Conservation (phyloP, 2,797 vertebrate species). For the Enteromius unitaeniatus region DNA sequence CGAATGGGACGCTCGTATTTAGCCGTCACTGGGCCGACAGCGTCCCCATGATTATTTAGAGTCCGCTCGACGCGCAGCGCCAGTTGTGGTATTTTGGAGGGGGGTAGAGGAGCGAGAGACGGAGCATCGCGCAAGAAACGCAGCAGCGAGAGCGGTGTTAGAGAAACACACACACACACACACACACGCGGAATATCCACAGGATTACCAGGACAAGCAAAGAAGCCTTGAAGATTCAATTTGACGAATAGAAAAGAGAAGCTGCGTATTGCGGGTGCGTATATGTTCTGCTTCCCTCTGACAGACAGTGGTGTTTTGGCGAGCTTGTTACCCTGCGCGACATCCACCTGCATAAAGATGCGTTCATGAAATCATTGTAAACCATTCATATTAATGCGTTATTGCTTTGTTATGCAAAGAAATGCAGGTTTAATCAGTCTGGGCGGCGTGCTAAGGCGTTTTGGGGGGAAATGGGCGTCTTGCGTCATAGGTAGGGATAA, state of each 20-base stretch:
- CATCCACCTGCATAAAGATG: conserved; percentile 47
- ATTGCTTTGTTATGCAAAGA: not conserved
- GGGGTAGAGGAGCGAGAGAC: conserved; percentile 43
- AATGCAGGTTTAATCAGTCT: not conserved
- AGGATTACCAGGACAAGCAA: not conserved
- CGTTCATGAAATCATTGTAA: not conserved
- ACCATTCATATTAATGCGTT: not conserved
- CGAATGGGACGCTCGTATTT: conserved; percentile 58
- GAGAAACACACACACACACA: not conserved
- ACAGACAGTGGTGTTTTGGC: conserved; percentile 25
- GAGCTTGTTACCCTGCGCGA: conserved; percentile 31
- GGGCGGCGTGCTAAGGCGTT: conserved; percentile 56
- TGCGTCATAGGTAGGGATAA: conserved; percentile 54
- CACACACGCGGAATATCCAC: conserved; percentile 8
- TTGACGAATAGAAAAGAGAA: not conserved
- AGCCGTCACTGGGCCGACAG: conserved; percentile 69
- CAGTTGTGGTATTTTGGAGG: conserved; percentile 55
- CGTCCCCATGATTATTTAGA: conserved; percentile 62
- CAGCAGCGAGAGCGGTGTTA: not conserved
- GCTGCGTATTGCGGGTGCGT: conserved; percentile 52
- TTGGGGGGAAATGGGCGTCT: conserved; percentile 29
- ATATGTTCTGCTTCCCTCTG: conserved; percentile 30
- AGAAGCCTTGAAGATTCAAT: not conserved
- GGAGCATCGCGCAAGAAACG: conserved; percentile 18
- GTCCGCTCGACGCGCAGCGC: conserved; percentile 42